Base-by-base conservation (phyloP, 2,797 vertebrate genomes). In the Hoplostethus atlanticus region DNA sequence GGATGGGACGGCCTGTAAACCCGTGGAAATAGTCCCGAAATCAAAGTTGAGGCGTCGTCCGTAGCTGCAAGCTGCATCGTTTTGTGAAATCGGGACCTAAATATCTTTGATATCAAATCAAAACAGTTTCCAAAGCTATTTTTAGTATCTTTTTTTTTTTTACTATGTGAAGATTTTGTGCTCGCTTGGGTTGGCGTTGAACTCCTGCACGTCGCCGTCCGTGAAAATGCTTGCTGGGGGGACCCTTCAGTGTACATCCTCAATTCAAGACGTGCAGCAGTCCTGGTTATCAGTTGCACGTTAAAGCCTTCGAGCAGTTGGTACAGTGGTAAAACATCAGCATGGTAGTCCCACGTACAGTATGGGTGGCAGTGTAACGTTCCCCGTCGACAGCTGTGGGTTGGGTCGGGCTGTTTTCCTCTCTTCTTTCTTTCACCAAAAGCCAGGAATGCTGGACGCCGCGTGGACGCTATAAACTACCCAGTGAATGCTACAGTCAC, bases 311-410 rank as follows among this genome's bases (percentile, higher is more conserved):
- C 10, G 57, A 53, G 69, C 69, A 21, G 67, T 47, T 2, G 36
- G 48, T 50, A 46, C 40, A 53, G 48, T 38, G 6, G 52, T 17
- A 11, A 52, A 9, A 38, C 10, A 57, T 52, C 44, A 5, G 40
- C 67, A 16, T 12, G 54, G 71, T 28, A 10, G 63, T 70, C 57
- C 69, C 44, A 0, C 64, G 44, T 65, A 21, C 47, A n/a, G 44
- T 6, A 44, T 28, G 11, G 57, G 57, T 56, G 89, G 88, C 89
- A 87, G 91, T 87, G 71, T 53, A 9, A 21, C 34, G 61, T 69
- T 13, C 40, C 55, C 28, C 17, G 3, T 13, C 17, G 34, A 38
- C 51, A 36, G 44, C 13, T 17, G n/a, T 25, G 34, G 16, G 28
- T 36, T 21, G 3, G 4, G 12, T 13, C 50, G 16, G 6, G 50